Conservation (phyloP, 2,797 vertebrate genomes). For the Lacerta agilis region DNA sequence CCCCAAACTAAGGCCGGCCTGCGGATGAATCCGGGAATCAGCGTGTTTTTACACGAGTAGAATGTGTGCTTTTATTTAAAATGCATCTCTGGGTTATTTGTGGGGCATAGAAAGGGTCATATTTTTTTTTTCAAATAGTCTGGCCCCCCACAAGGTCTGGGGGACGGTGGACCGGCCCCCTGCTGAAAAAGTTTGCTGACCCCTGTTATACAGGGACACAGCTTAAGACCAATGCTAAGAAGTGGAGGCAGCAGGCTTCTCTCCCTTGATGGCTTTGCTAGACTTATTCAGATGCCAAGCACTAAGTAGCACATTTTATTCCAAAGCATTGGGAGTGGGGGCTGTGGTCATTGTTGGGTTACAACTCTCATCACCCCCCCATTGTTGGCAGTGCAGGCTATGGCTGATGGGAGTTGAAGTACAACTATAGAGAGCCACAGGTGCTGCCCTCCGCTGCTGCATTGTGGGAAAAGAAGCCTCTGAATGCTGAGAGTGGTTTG, state of each 20-base stretch:
- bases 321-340: background rate
- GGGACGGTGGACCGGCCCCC: no score
- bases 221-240: background rate
- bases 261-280: background rate
- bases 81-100: no score
- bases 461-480: background rate
- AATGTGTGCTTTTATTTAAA: no score
- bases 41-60: no score
- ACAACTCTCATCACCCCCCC: background rate
- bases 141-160: no score
- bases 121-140: no score
- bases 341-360: background rate
- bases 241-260: background rate
- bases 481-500: background rate
- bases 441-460: background rate
- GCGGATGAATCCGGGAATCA: no score
- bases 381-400: background rate
- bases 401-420: background rate
- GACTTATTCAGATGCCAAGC: background rate
- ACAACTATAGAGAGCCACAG: background rate
- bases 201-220: background rate
- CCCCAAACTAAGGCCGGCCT: no score
- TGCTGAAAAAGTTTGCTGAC: no score
- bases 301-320: background rate
- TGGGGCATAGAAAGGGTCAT: no score